A percentile compares a stretch with the other conserved stretches of the same genome.
Evolutionary conservation across 2,113 vertebrate genomes (phyloP).

Genomic region (Semicossyphus pulcher): DNA sequence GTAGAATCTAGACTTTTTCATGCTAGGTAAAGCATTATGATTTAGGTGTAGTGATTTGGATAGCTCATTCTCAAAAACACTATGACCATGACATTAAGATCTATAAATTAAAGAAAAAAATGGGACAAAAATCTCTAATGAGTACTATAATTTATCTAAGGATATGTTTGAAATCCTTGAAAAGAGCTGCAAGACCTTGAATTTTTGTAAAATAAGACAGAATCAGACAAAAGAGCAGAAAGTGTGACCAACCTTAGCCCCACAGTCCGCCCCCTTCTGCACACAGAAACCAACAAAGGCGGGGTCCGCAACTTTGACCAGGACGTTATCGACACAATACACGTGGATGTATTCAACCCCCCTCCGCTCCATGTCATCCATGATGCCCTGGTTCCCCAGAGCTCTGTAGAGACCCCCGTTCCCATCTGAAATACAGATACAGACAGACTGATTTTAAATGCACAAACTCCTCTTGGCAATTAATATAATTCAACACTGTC

Average conservation of each 20-base stretch:
- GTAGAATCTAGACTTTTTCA: not conserved
- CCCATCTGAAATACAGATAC: constrained; percentile 85
- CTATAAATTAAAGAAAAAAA: not conserved
- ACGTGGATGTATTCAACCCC: constrained; percentile 89
- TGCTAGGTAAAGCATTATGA: not conserved
- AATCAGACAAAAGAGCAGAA: not conserved
- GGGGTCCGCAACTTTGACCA: constrained; percentile 97
- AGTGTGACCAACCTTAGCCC: constrained; percentile 90
- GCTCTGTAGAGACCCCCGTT: constrained; percentile 97
- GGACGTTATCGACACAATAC: constrained; percentile 97
- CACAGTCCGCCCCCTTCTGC: constrained; percentile 93
- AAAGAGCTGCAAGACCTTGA: not conserved
- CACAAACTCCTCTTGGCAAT: not conserved
- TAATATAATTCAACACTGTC: not conserved
- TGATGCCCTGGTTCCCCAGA: constrained; percentile 86
- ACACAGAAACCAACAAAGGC: constrained; percentile 95
- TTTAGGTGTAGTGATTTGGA: not conserved
- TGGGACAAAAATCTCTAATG: not conserved
- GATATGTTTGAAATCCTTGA: not conserved
- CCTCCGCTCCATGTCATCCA: constrained; percentile 90
- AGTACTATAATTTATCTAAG: not conserved
- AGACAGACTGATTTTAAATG: not conserved
- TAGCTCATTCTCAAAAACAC: too few species aligned
- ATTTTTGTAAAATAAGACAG: not conserved
- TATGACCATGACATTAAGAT: too few species aligned